Evolutionary conservation across 2,113 vertebrate genomes (phyloP), one percentile per base, ranked within the genome.

Genomic region (Illadopsis cleaveri): DNA sequence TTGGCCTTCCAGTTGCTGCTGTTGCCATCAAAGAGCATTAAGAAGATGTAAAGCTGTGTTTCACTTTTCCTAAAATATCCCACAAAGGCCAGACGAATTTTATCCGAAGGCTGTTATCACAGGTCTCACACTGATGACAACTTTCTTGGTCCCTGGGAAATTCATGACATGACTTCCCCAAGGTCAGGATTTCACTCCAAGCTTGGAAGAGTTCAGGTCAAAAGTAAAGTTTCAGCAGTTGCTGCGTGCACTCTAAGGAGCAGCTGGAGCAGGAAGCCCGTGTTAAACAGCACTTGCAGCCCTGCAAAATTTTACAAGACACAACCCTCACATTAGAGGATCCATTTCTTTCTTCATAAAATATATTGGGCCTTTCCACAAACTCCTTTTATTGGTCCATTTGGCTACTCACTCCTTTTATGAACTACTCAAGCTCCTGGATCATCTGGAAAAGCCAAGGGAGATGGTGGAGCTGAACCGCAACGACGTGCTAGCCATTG

Each of bases 341-440:
- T 90, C 80, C 92, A 81, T 88, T 95, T 96, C 88, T 93, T 95
- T 95, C 94, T 96, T 94, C 77, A 86, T 94, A 96, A 96, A 96
- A 94, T 96, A 95, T 90, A 93, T 51, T 51, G 56, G 88, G 85
- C 94, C 77, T 92, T 93, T 86, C 94, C 86, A 95, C 92, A 92
- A 95, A 27, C 86, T 82, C 65, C 61, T 89, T 95, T 96, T 95
- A 94, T 92, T 93, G 93, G 93, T 96, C 94, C 94, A 68, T 95
- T 96, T 96, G 94, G 92, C 93, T 94, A 94, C 64, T 94, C 23
- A 3, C 50, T 91, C 87, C 66, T 93, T 96, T 97, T 96, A 95
- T 90, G 90, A 96, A 94, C 95, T 96, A 54, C 82, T 91, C 45
- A 16, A 79, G 65, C 71, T 93, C 80, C 90, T 1, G 44, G 60